phyloP scores from a whole-genome alignment of 2,113 vertebrate species.

The Shinisaurus crocodilurus region DNA sequence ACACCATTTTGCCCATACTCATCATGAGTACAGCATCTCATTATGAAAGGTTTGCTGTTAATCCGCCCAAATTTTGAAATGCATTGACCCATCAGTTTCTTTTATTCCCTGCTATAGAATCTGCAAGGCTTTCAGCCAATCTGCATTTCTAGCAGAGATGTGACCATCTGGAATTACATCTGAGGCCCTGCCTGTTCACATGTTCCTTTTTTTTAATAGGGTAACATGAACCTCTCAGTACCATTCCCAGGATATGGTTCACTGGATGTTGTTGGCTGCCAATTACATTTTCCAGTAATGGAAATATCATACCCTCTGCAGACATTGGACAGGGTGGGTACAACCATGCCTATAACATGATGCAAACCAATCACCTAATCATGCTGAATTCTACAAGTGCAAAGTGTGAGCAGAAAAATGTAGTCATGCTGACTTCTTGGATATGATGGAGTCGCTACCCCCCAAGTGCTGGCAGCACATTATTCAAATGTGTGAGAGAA shows the following conservation, averaged over 20 bases:
- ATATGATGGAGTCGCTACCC: not conserved
- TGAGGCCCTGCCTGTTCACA: constrained; percentile 32
- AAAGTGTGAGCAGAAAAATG: constrained; percentile 7
- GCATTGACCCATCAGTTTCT: not conserved
- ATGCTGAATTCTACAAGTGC: constrained; percentile 10
- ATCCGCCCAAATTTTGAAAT: not conserved
- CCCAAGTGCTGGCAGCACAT: not conserved
- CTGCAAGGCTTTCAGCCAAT: not conserved
- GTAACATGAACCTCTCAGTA: constrained; percentile 28
- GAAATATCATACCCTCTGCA: constrained; percentile 11
- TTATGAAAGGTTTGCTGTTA: not conserved
- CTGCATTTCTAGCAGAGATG: constrained; percentile 38
- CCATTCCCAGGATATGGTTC: constrained; percentile 24
- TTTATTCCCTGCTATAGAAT: not conserved
- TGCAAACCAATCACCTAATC: constrained; percentile 19
- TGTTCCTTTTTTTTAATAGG: constrained; percentile 27
- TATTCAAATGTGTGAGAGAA: not conserved
- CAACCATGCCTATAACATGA: constrained; percentile 13
- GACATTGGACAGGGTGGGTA: constrained; percentile 13
- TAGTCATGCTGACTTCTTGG: not conserved
- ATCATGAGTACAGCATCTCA: not conserved
- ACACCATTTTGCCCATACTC: not conserved
- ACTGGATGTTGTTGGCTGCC: constrained; percentile 20
- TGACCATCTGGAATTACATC: constrained; percentile 53
- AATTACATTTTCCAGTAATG: constrained; percentile 24